These are phyloP conservation scores for Agrochola lychnidis DNA, from an alignment of 2,888 invertebrate species.

Conservation along the genomic window DNA sequence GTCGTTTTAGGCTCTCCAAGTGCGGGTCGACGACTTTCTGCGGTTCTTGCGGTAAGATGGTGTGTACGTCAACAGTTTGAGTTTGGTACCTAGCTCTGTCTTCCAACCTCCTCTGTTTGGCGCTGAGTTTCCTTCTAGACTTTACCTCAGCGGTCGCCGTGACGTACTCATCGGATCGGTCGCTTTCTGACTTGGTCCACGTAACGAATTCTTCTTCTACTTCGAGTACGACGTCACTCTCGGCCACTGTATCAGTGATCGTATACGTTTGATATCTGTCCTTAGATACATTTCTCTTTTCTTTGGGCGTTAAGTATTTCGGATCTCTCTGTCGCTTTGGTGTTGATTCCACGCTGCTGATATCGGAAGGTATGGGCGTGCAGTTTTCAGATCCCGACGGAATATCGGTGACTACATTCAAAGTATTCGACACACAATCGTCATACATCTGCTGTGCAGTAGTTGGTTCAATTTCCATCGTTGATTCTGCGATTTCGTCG, in stretches of 20 bases:
- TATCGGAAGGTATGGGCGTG: constrained; percentile 93
- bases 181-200: constrained; percentile 87
- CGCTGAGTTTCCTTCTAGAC: constrained; percentile 87
- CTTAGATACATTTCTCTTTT: constrained; percentile 93
- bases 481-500: constrained; percentile 93
- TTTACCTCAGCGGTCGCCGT: constrained; percentile 80
- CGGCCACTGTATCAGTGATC: constrained; percentile 90
- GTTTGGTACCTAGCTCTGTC: constrained; percentile 94
- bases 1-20: constrained; percentile 83
- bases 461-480: constrained; percentile 86
- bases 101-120: constrained; percentile 92
- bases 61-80: constrained; percentile 88
- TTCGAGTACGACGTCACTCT: constrained; percentile 77
- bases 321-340: constrained; percentile 91
- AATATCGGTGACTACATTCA: constrained; percentile 90
- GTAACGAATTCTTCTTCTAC: constrained; percentile 84
- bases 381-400: constrained; percentile 89
- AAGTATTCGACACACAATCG: constrained; percentile 90
- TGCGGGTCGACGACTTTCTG: constrained; percentile 77
- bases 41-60: constrained; percentile 74
- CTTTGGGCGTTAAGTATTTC: constrained; percentile 93
- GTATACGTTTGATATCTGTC: constrained; percentile 96
- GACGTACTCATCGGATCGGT: constrained; percentile 83
- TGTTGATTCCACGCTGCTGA: constrained; percentile 94
- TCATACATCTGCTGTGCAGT: constrained; percentile 91